Evolutionary conservation across 2,797 vertebrate genomes (phyloP), one percentile per base, ranked within the genome.

Genomic region (Epinephelus coioides): DNA sequence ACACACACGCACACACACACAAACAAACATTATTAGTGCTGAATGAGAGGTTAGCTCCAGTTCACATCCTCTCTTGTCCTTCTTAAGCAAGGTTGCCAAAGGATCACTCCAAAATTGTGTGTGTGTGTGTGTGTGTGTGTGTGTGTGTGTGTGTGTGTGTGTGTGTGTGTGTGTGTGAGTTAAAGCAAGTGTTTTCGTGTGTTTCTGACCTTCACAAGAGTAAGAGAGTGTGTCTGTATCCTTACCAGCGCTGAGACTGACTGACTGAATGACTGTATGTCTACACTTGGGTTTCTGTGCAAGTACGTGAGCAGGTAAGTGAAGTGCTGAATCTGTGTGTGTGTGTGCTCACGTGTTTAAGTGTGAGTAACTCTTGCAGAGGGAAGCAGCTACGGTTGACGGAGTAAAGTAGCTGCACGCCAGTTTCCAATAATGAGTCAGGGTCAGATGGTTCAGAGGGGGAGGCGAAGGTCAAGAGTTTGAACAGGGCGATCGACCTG

Each of bases 391-490:
- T 40, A 71, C 5, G 6, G 76, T 21, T 78, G 81, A 86, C 47
- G 21, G 71, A 49, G 63, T 38, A 64, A 81, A 82, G 78, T 50
- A 60, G 64, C 25, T 54, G 19, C 30, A 64, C 0, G 21, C 54
- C 30, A 53, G 49, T 78, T 63, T 77, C 19, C 51, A 59, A 50
- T 86, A 79, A 88, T 83, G 66, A 81, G 38, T 63, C 10, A 7
- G 0, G 61, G 23, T 79, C 76, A 79, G 19, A 62, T 46, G 63
- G 57, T 78, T 73, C 47, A 69, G 54, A 25, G 40, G 64, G 78
- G 64, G 67, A 65, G 43, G 65, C 21, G 71, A 64, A 71, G 74
- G 84, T 83, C 83, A 76, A 67, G 63, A 64, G 74, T 79, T 59
- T 71, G 38, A 63, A 73, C 10, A 56, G 34, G 47, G 21, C 2